Conservation (phyloP, 2,113 vertebrate species). For the Aviceda subcristata region DNA sequence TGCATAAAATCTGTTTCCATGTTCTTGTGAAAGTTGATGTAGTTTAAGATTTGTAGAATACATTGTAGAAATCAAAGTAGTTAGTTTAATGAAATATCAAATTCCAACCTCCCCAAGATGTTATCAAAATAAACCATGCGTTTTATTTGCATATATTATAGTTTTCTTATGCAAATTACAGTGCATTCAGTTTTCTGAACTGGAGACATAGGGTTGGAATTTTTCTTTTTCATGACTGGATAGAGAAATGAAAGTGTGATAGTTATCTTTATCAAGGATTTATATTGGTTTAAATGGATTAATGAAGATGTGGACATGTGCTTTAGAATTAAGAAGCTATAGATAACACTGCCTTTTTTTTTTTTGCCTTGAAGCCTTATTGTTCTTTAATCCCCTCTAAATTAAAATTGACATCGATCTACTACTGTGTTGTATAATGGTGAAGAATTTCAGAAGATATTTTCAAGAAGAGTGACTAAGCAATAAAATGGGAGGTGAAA, state of each 20-base stretch:
- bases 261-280: neutral
- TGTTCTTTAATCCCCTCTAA: neutral
- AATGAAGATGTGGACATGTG: neutral
- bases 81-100: neutral
- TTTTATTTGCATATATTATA: neutral
- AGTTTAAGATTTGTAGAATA: slow-evolving; percentile 42
- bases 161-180: neutral
- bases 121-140: neutral
- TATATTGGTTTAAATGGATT: neutral
- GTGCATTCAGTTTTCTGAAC: neutral
- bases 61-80: neutral
- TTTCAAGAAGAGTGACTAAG: neutral
- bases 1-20: slow-evolving; percentile 51
- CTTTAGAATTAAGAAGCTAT: neutral
- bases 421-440: neutral
- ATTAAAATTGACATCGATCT: neutral
- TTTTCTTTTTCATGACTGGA: neutral
- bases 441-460: neutral
- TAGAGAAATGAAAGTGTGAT: neutral
- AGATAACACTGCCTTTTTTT: neutral
- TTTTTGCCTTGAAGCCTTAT: neutral
- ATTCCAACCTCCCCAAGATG: neutral
- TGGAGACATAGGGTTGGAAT: neutral
- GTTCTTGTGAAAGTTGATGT: slow-evolving; percentile 11
- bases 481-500: neutral